Base-by-base conservation (phyloP, 1,140 invertebrate genomes). In the Cotesia glomerata region DNA sequence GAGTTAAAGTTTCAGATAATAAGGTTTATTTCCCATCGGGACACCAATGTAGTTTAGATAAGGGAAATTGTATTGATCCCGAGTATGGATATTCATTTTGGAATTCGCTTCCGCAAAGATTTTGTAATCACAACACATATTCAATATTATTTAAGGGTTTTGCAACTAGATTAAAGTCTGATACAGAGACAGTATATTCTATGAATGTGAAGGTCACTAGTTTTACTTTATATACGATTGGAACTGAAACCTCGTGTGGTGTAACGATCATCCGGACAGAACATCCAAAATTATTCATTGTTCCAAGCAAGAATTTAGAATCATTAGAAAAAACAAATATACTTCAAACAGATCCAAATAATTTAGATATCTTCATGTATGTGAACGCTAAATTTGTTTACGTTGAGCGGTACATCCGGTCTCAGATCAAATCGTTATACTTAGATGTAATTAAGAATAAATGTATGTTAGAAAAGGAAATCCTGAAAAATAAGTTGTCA, bases 251-350 rank as follows among this genome's bases (percentile, higher is more conserved):
- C 0, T 4, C 67, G 16, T 77, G 75, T 34, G 76, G 75, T 1
- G 54, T 63, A 4, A 59, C 9, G 36, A 8, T 79, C 2, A n/a
- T 69, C 7, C 9, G 11, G 11, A 77, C 77, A 0, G 78, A 80
- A 63, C 76, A 79, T 45, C 75, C 72, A 3, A 76, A 75, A 71
- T 16, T 79, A 0, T 67, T 80, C 5, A 77, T 82, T 8, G 7
- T 78, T 0, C 74, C 80, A 67, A 0, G 18, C 5, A 69, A 3
- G 7, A 11, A 65, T 45, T 3, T 54, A 9, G 9, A 4, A 39
- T 0, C 8, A 13, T 11, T 72, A 14, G 73, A 68, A 72, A 75
- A 78, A 58, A 61, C 74, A 61, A 69, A 36, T 36, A 70, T 74
- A 36, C 68, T 78, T 18, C 1, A 8, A 11, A 63, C 61, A 0